phyloP scores from a whole-genome alignment of 2,888 invertebrate genomes.

The Luperina nickerlii region DNA sequence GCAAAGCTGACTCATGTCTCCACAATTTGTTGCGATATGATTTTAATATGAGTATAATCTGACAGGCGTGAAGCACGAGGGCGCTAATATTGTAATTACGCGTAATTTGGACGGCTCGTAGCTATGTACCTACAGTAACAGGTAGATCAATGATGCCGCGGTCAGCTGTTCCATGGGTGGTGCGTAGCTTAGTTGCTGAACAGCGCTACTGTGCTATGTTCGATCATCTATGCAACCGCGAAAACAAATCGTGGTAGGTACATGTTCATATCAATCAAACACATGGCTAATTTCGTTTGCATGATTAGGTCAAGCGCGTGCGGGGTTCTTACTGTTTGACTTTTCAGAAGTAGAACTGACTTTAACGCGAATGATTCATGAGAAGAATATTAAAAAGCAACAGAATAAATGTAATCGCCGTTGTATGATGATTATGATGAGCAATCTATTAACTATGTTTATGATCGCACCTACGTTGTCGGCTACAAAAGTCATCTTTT shows the following conservation, averaged over 20 bases:
- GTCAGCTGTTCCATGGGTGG: no score
- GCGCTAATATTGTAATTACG: slow-evolving; percentile 38
- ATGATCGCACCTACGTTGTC: not conserved
- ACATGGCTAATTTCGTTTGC: not conserved
- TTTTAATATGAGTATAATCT: slow-evolving; percentile 31
- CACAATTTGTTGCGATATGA: slow-evolving; percentile 33
- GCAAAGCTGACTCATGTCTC: slow-evolving; percentile 44
- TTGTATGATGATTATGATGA: no score
- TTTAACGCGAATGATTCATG: not conserved
- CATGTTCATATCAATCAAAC: not conserved
- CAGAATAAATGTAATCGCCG: not conserved
- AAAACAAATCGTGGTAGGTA: not conserved
- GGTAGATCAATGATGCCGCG: slow-evolving; percentile 9
- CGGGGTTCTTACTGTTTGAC: not conserved
- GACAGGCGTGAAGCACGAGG: slow-evolving; percentile 50
- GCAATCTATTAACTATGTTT: not conserved
- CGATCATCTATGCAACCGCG: not conserved
- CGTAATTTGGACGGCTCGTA: slow-evolving; percentile 5
- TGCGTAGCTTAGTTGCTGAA: not conserved
- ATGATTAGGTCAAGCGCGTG: not conserved
- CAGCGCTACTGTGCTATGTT: not conserved
- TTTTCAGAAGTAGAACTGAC: not conserved
- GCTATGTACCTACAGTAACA: not conserved
- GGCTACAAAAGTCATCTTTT: not conserved
- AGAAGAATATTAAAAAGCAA: not conserved